phyloP scores from a whole-genome alignment of 2,797 vertebrate species.

The Trachops cirrhosus region DNA sequence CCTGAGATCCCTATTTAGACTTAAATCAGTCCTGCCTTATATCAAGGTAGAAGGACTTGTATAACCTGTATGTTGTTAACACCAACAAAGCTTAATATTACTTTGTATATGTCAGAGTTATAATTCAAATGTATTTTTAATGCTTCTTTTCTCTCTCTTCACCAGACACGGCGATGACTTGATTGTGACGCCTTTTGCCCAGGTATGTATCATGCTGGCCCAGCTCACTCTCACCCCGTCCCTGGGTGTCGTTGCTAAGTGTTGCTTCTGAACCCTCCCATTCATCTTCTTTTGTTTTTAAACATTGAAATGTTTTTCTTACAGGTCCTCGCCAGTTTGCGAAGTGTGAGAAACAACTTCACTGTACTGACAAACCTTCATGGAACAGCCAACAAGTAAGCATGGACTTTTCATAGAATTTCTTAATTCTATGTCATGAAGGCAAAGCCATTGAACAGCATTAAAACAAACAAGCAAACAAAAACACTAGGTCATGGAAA shows the following conservation, averaged over 20 bases:
- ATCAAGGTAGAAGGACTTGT: neutral
- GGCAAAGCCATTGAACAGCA: neutral
- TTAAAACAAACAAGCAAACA: neutral
- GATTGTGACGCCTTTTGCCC: constrained; percentile 97
- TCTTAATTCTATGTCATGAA: neutral
- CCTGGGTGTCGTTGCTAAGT: neutral
- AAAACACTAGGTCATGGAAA: neutral
- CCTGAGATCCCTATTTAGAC: neutral
- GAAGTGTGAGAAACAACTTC: constrained; percentile 96
- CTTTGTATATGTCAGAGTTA: neutral
- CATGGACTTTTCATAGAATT: neutral
- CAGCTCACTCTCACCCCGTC: neutral
- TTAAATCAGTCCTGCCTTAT: neutral
- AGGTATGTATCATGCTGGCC: constrained; percentile 84
- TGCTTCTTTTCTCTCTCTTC: constrained; percentile 42
- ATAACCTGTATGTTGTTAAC: neutral
- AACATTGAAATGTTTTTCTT: constrained; percentile 1
- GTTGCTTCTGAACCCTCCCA: neutral
- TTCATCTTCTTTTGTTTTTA: neutral
- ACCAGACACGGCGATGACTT: constrained; percentile 94
- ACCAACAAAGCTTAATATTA: neutral
- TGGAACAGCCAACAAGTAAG: constrained; percentile 93
- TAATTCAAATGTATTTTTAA: constrained; percentile 8
- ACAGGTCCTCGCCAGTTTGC: constrained; percentile 94
- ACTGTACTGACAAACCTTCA: constrained; percentile 94